Percentiles rank a stretch among this genome's conserved stretches.
These are phyloP conservation scores for Tachyglossus aculeatus DNA, from an alignment of 2,797 vertebrate species.

Conservation along the genomic window DNA sequence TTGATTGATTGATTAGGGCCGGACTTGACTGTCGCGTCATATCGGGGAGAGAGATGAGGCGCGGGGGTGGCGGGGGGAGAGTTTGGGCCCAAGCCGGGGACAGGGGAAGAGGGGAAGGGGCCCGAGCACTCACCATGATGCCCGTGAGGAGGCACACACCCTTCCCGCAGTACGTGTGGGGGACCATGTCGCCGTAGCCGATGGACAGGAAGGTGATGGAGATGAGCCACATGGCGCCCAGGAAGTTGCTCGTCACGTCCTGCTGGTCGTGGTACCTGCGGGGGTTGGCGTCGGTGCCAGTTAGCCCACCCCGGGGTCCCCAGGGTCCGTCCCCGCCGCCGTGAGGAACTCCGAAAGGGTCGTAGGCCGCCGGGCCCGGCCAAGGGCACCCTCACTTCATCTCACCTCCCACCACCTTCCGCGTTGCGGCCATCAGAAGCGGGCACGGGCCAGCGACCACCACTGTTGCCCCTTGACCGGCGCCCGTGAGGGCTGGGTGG, in stretches of 20 bases:
- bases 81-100: background rate
- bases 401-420: background rate
- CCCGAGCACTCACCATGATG: constrained; percentile 88
- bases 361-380: background rate
- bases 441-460: background rate
- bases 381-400: background rate
- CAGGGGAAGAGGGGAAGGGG: background rate
- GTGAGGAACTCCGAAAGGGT: background rate
- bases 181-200: constrained; percentile 97
- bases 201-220: constrained; percentile 99
- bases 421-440: background rate
- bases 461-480: too few relatives aligned
- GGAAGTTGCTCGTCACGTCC: constrained; percentile 98
- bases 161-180: constrained; percentile 97
- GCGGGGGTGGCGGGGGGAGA: background rate
- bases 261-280: constrained; percentile 95
- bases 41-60: too few relatives aligned
- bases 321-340: background rate
- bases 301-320: background rate
- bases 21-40: too few relatives aligned
- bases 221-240: constrained; percentile 98
- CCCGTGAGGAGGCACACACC: constrained; percentile 96
- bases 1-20: too few relatives aligned
- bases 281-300: constrained; percentile 24
- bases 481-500: too few relatives aligned